Base-by-base conservation (phyloP, 2,113 vertebrate species). In the Buteo buteo region DNA sequence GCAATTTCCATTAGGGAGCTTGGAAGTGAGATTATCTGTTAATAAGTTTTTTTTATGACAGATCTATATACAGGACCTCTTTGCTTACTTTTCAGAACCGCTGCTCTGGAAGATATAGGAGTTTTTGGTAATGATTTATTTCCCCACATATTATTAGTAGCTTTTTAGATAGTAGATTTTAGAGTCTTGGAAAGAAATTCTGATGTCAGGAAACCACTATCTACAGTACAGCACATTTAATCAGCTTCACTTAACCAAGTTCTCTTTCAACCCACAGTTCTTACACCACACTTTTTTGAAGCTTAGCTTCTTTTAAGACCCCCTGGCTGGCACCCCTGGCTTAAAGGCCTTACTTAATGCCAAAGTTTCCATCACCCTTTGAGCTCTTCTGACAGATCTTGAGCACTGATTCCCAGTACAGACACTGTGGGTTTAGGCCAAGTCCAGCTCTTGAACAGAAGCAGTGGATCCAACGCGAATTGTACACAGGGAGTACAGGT, bases 151-250 rank as follows among this genome's bases (percentile, higher is more conserved):
- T 50, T 80, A 94, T 40, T 38, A 79, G n/a, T 34, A 89, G 32
- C 12, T 3, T 91, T 93, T 90, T 31, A 54, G 52, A 54, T 31
- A 54, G 52, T 54, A 54, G 45, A 88, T 90, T 89, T 95, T 26
- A 69, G 31, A 82, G 28, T 58, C 74, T 65, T 58, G 42, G 29
- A 82, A 67, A 94, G 57, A 92, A 74, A 71, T 78, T 38, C 81
- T 76, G 52, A 91, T 90, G 87, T 55, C 74, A 71, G 54, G 74
- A 93, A 93, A 52, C 14, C 6, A 3, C 89, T 96, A 92, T 93
- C 95, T 93, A 87, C 94, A 88, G 40, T 44, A 72, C 64, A 69
- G 54, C 86, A 93, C 78, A 83, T 92, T 94, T 81, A 86, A 87
- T 55, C 57, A 71, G 93, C 50, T 92, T 94, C 94, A 95, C 67